Percentiles rank a stretch among this genome's conserved stretches.
Evolutionary conservation across 2,113 vertebrate species (phyloP).

Genomic region (Neofelis nebulosa): DNA sequence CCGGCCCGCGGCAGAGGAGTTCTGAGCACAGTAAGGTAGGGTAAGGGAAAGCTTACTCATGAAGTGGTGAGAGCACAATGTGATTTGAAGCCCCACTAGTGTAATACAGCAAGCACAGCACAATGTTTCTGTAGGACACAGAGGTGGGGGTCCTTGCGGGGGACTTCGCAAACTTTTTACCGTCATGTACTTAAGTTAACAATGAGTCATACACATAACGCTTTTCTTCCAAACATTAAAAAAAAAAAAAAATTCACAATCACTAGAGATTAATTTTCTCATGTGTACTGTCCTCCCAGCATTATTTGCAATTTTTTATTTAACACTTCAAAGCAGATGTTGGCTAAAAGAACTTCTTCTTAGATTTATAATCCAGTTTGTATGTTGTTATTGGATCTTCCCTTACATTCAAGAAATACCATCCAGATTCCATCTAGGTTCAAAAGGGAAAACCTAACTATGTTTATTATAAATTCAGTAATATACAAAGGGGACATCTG

Average conservation of each 20-base stretch:
- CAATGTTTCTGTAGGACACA: neutral
- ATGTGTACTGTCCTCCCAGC: neutral
- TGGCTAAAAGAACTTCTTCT: neutral
- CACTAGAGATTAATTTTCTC: neutral
- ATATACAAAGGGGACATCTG: neutral
- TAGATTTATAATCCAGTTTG: conserved; percentile 31
- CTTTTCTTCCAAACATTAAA: neutral
- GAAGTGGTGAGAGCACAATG: neutral
- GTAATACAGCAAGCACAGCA: neutral
- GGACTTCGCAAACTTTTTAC: neutral
- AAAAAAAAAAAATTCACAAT: neutral
- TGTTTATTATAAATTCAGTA: conserved; percentile 8
- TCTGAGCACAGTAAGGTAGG: neutral
- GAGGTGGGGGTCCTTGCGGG: neutral
- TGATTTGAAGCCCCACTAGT: neutral
- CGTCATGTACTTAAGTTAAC: neutral
- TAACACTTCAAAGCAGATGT: conserved; percentile 28
- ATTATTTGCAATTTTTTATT: neutral
- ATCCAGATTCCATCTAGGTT: neutral
- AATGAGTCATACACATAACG: neutral
- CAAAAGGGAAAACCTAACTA: neutral
- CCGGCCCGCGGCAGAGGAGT: neutral
- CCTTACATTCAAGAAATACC: neutral
- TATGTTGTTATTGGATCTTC: neutral
- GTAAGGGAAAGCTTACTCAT: neutral